These are phyloP conservation scores for Tortricodes alternella DNA, from an alignment of 2,888 invertebrate species.

Conservation along the genomic window DNA sequence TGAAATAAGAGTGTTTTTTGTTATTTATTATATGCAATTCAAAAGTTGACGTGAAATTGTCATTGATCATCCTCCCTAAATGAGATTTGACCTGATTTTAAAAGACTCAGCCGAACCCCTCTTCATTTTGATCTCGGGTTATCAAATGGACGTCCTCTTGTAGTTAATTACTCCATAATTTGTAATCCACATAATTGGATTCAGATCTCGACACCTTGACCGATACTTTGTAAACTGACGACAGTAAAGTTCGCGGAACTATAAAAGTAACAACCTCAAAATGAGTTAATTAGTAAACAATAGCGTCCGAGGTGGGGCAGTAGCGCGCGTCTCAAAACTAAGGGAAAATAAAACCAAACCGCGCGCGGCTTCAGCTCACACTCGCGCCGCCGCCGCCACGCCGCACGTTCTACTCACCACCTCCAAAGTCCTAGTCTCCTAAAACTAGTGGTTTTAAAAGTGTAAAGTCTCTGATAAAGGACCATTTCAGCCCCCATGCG, in stretches of 20 bases:
- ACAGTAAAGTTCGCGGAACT: slow-evolving; percentile 44
- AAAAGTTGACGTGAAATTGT: too few species aligned
- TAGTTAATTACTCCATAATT: too few species aligned
- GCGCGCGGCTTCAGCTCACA: slow-evolving; percentile 50
- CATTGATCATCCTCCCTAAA: too few species aligned
- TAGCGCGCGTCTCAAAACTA: slow-evolving; percentile 45
- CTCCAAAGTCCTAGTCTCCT: neutral
- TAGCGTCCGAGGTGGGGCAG: slow-evolving; percentile 61
- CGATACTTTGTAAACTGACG: neutral
- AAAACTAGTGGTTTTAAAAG: slow-evolving; percentile 1
- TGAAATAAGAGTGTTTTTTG: too few species aligned
- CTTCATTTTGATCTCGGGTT: too few species aligned
- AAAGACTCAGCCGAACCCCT: too few species aligned
- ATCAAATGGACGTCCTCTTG: too few species aligned
- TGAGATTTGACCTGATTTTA: too few species aligned
- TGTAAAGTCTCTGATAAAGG: neutral
- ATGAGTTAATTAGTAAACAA: slow-evolving; percentile 61
- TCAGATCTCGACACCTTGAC: neutral
- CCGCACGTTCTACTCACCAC: slow-evolving; percentile 44
- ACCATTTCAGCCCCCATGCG: slow-evolving; percentile 48
- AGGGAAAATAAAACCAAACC: slow-evolving; percentile 60
- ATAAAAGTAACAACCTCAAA: slow-evolving; percentile 49
- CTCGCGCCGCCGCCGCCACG: slow-evolving; percentile 47
- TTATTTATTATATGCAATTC: too few species aligned
- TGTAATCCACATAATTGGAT: too few species aligned